Evolutionary conservation across 2,888 invertebrate species (phyloP).

Genomic region (Lamproptera curius): DNA sequence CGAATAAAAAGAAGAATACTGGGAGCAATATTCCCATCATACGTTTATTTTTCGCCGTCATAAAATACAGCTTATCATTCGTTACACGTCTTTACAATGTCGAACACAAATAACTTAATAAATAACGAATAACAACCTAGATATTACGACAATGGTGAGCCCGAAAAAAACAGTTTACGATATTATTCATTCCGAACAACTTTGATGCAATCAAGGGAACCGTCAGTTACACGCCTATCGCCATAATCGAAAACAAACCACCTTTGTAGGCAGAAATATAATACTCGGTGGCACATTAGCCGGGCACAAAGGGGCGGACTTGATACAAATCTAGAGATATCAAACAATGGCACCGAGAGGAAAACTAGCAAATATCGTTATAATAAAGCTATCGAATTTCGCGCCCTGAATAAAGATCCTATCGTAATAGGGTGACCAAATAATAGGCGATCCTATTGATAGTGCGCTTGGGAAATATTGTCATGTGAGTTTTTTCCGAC

Average conservation of each 20-base stretch:
- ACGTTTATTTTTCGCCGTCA: too few species aligned
- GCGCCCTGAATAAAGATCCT: conserved; percentile 41
- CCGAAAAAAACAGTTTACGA: not conserved
- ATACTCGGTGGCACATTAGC: conserved; percentile 40
- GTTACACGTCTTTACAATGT: too few species aligned
- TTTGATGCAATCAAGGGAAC: conserved; percentile 29
- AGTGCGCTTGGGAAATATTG: conserved; percentile 49
- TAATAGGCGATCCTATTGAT: conserved; percentile 58
- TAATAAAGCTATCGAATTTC: conserved; percentile 72
- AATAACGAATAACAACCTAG: not conserved
- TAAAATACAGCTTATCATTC: too few species aligned
- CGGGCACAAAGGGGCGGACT: conserved; percentile 32
- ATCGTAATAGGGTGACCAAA: conserved; percentile 61
- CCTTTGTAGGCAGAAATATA: conserved; percentile 43
- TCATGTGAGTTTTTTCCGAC: conserved; percentile 32
- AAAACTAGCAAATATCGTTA: conserved; percentile 71
- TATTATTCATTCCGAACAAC: not conserved
- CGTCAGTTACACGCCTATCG: conserved; percentile 46
- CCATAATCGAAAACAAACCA: conserved; percentile 49
- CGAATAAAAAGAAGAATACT: too few species aligned
- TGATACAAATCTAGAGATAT: conserved; percentile 42
- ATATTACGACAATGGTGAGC: not conserved
- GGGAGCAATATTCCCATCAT: too few species aligned
- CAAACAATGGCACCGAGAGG: conserved; percentile 42
- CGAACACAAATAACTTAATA: too few species aligned